Evolutionary conservation across 2,797 vertebrate genomes (phyloP), one percentile per base, ranked within the genome.

Genomic region (Sebastes miniatus): DNA sequence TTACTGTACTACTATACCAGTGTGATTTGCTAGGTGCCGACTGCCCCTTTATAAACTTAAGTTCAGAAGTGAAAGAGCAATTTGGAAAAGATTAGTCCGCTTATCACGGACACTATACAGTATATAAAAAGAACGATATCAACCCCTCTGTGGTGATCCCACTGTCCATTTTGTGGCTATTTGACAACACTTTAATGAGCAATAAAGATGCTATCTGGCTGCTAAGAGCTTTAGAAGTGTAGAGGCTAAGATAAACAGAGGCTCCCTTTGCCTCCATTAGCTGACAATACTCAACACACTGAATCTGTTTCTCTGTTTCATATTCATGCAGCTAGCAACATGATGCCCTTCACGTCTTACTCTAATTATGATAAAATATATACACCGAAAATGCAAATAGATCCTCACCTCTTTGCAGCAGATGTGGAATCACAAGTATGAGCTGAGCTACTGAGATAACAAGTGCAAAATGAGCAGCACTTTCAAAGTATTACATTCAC

Each of bases 321-420:
- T 9, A 73, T 32, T 5, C 54, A 85, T 71, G 65, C 58, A 66
- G 36, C 50, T 72, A 74, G 43, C 32, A 52, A 63, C 50, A 20
- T 24, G 16, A 18, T 76, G 68, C 9, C 39, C 66, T 79, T 73
- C 57, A 73, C 6, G 14, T 24, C 31, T 62, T 14, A 62, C 20
- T 29, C 20, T 13, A 39, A 14, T 61, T 5, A 65, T 18, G 8
- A 54, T 24, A 47, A 66, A 69, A 81, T 3, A 27, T 6, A 69
- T 2, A 59, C 10, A 69, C 27, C 1, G 5, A 25, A 66, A 56
- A 22, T 76, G 10, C 8, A 74, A 75, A 68, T 1, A 6, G 32
- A 59, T 43, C 69, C 92, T 91, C 88, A 94, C 93, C 90, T 87
- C 80, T 50, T 57, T 24, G 62, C 43, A 69, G 74, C 63, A 27